phyloP scores from a whole-genome alignment of 2,113 vertebrate species.

The Macaca mulatta region DNA sequence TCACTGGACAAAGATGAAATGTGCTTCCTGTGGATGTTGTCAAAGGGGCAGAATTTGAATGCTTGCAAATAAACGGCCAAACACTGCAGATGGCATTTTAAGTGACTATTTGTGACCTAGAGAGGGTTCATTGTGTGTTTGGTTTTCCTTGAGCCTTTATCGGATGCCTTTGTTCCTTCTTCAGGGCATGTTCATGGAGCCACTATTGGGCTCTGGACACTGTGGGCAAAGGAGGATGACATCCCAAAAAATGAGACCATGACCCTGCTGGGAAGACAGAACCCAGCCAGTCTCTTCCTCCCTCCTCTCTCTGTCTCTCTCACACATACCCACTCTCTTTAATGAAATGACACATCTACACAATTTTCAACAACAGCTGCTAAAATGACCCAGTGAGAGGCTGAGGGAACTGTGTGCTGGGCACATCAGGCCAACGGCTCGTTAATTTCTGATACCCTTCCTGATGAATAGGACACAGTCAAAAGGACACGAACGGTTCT shows the following conservation, averaged over 20 bases:
- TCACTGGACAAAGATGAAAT: rapidly evolving
- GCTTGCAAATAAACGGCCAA: neutral
- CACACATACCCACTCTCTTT: neutral
- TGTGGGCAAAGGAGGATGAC: too few species aligned
- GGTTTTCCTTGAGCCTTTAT: neutral
- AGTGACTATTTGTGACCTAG: rapidly evolving
- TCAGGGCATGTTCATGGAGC: rapidly evolving
- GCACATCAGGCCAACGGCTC: rapidly evolving
- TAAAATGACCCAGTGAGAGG: too few species aligned
- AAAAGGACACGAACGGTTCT: too few species aligned
- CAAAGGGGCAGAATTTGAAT: neutral
- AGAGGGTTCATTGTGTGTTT: rapidly evolving
- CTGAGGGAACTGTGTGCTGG: rapidly evolving
- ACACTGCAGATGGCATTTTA: rapidly evolving
- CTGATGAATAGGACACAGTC: rapidly evolving
- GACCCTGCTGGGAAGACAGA: rapidly evolving
- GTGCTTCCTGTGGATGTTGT: rapidly evolving
- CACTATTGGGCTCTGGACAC: rapidly evolving
- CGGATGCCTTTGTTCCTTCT: rapidly evolving
- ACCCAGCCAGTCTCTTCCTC: rapidly evolving
- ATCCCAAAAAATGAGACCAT: too few species aligned
- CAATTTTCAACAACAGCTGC: neutral
- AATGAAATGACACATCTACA: neutral
- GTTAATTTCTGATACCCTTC: rapidly evolving
- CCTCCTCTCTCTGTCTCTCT: too few species aligned